Evolutionary conservation across 2,888 invertebrate species (phyloP), one percentile per base, ranked within the genome.

Genomic region (Pyrrhia umbra): DNA sequence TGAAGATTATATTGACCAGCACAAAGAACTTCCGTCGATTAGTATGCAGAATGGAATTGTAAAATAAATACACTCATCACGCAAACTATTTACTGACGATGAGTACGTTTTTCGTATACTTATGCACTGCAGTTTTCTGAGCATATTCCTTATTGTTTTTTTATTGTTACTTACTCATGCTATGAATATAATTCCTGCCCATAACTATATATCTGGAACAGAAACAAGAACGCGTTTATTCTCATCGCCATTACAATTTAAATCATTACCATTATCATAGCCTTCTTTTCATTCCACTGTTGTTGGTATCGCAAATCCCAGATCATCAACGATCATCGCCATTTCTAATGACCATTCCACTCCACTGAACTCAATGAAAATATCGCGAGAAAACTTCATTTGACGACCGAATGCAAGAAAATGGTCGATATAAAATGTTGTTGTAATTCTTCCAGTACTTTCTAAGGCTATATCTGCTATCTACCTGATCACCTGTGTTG

Each of bases 291-390:
- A 61, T 51, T 30, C 18, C 34, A 27, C 18, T 27, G n/a, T 23
- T 15, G 23, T 30, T 25, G 58, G 16, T 30, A 49, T 51, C 37
- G 42, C 3, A 16, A 39, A 52, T 69, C 18, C 10, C 13, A 47
- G 34, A 65, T 56, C 59, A 34, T 56, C 25, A 34, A 52, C 27
- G 25, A 56, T 57, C 30, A 45, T 20, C 34, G 58, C 45, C 57
- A 67, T 67, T 63, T 75, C 71, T 74, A 75, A 75, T 51, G 70
- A 74, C 52, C 6, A 68, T 70, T 58, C 68, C 70, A 75, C 54
- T 60, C 67, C 40, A 68, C 60, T 74, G 50, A 63, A 54, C 71
- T 67, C 54, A 58, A 68, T 73, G 65, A 69, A 64, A 64, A 56
- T 45, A 47, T 62, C 59, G 52, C 42, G 42, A 68, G 71, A 67